phyloP scores from a whole-genome alignment of 1,140 invertebrate species.

The Dryas iulia region DNA sequence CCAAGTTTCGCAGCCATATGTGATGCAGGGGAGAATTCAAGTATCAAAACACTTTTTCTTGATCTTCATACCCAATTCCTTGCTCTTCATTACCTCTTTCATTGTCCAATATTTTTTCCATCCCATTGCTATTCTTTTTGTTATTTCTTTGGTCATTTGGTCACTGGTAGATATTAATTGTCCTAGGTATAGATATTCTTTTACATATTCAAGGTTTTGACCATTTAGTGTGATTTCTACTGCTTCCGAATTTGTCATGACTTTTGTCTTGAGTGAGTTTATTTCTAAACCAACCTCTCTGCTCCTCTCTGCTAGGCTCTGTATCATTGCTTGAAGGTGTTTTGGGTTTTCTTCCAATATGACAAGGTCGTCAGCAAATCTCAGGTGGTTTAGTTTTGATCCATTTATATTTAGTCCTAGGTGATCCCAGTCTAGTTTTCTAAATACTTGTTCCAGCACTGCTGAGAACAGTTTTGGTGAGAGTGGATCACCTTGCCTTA shows the following conservation, averaged over 20 bases:
- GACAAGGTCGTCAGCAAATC: no score
- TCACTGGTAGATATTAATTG: constrained; percentile 29
- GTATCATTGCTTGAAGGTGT: constrained; percentile 26
- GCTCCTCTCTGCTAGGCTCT: constrained; percentile 14
- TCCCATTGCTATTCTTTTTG: constrained; percentile 25
- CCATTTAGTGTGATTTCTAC: no score
- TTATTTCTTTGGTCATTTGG: constrained; percentile 28
- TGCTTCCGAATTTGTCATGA: constrained; percentile 42
- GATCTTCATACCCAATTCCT: constrained; percentile 24
- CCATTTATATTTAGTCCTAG: no score
- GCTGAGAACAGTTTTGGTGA: no score
- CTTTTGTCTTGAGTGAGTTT: constrained; percentile 32
- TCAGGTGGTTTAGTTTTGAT: no score
- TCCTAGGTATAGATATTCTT: constrained; percentile 33
- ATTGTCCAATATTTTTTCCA: constrained; percentile 38
- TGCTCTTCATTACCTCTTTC: constrained; percentile 37
- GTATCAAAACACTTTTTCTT: constrained; percentile 38
- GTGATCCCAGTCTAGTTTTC: no score
- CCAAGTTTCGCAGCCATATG: constrained; percentile 45
- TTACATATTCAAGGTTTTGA: constrained; percentile 30
- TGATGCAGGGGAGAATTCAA: constrained; percentile 34
- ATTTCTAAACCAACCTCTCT: constrained; percentile 27
- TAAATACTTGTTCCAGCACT: no score
- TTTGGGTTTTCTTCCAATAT: no score
- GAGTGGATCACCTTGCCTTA: no score